Evolutionary conservation across 2,797 vertebrate species (phyloP), one percentile per base, ranked within the genome.

Genomic region (Acipenser ruthenus): DNA sequence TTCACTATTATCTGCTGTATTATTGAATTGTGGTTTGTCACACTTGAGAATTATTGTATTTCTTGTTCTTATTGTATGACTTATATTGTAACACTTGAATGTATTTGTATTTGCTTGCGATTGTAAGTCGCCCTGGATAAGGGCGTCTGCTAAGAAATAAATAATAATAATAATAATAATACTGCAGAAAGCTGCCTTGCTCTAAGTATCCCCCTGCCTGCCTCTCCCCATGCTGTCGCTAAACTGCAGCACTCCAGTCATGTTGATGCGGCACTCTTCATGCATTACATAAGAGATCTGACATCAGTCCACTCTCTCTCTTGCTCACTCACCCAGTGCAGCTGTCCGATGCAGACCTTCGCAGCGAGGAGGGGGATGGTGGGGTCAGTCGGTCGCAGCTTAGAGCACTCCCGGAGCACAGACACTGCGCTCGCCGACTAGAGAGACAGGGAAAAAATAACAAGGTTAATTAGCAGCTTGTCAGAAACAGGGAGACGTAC

Each of bases 281-380:
- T 69, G 66, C 1, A 3, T 73, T 78, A 75, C 60, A 58, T 69
- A 79, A 65, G 10, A 70, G 70, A 67, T 18, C 74, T 75, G 49
- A 58, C 75, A 71, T 60, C 58, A 73, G 72, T 60, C 59, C 23
- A 51, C 49, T 53, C 8, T 8, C 51, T 12, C 8, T 53, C 51
- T 53, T 69, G 84, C 81, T 74, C 62, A 83, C 90, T 95, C 83
- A 99, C 96, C 96, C 95, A 95, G 80, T 92, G 92, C 75, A 99
- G 90, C 11, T 95, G 88, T 70, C 90, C 87, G 60, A 98, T 93
- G 93, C 95, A 99, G 84, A 97, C 84, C 88, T 99, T 99, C 77
- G 93, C 94, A 62, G 94, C 96, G 80, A 98, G 85, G 52, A 99
- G 84, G 59, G 92, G 92, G 74, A 96, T 69, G 0, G 92, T 94